Conservation (phyloP, 1,140 invertebrate species). For the Drosophila sturtevanti region DNA sequence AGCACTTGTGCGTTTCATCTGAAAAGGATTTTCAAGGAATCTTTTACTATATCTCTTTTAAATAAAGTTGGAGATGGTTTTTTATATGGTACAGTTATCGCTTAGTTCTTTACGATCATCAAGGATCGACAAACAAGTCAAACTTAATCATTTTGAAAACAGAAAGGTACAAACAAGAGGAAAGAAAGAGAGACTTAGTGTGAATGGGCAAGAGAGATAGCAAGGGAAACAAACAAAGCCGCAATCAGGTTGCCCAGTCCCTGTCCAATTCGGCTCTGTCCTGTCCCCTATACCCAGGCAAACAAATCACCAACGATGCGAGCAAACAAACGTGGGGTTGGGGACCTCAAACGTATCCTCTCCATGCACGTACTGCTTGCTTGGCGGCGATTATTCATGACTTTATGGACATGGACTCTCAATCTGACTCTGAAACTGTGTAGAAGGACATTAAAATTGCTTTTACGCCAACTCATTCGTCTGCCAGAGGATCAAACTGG, state of each 20-base stretch:
- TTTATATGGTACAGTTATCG: constrained; percentile 50
- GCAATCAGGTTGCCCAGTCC: constrained; percentile 4
- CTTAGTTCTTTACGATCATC: constrained; percentile 49
- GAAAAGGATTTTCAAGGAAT: constrained; percentile 74
- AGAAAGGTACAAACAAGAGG: neutral
- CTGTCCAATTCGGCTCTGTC: too few species aligned
- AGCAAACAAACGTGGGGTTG: constrained; percentile 12
- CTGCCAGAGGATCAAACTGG: constrained; percentile 75
- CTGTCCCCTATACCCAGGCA: too few species aligned
- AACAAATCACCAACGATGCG: constrained; percentile 43
- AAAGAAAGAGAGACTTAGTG: neutral
- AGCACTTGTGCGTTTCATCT: constrained; percentile 48
- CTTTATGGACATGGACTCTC: constrained; percentile 58
- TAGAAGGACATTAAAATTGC: constrained; percentile 80
- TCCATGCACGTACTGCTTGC: constrained; percentile 66
- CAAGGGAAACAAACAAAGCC: constrained; percentile 18
- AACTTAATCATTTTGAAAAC: neutral
- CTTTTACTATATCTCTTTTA: neutral
- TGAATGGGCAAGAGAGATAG: too few species aligned
- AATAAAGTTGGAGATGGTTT: neutral
- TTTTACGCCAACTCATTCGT: constrained; percentile 78
- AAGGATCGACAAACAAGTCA: constrained; percentile 15
- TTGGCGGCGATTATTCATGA: constrained; percentile 78
- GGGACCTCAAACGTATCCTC: constrained; percentile 50
- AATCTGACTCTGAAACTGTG: constrained; percentile 28